phyloP scores from a whole-genome alignment of 1,140 invertebrate species.

The Bombus difficillimus region DNA sequence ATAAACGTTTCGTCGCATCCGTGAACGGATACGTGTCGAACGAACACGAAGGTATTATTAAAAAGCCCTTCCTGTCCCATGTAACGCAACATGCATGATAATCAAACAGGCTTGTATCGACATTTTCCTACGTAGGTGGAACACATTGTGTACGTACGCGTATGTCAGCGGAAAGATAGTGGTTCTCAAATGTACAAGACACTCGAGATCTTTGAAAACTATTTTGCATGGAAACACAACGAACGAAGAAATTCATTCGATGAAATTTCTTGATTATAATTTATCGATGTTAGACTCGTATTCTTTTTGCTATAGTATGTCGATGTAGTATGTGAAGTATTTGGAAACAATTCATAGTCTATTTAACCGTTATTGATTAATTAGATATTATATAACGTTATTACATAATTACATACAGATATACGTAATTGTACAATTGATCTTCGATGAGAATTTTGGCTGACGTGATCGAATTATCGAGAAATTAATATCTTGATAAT shows the following conservation, averaged over 20 bases:
- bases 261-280: too few relatives aligned
- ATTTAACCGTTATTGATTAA: too few relatives aligned
- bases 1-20: background rate
- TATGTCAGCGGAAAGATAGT: constrained; percentile 1
- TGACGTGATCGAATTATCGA: too few relatives aligned
- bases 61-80: constrained; percentile 55
- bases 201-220: background rate
- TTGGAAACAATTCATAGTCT: too few relatives aligned
- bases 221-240: background rate
- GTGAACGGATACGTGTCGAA: constrained; percentile 24
- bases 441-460: too few relatives aligned
- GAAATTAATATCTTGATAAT: too few relatives aligned
- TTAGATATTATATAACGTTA: too few relatives aligned
- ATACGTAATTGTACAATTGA: too few relatives aligned
- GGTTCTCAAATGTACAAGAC: background rate
- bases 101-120: constrained; percentile 50
- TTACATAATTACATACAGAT: too few relatives aligned
- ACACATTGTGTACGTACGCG: background rate
- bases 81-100: constrained; percentile 54
- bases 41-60: constrained; percentile 47
- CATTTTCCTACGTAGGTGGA: constrained; percentile 49
- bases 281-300: too few relatives aligned
- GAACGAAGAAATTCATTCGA: background rate
- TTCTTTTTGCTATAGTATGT: too few relatives aligned
- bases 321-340: too few relatives aligned